Conservation (phyloP, 2,113 vertebrate genomes). For the Malurus melanocephalus region DNA sequence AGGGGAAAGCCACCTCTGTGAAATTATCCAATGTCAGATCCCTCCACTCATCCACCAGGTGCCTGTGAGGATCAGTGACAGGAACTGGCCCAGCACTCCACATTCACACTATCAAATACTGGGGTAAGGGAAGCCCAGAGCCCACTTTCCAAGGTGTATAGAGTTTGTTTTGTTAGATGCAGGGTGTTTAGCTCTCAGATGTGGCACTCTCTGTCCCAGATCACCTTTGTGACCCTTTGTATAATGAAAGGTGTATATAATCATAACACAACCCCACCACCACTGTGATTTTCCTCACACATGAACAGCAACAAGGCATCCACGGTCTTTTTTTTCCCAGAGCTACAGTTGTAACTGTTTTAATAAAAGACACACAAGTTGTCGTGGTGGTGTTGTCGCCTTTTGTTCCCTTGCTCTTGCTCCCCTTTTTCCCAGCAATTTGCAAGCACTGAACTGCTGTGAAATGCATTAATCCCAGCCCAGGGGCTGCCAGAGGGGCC, state of each 20-base stretch:
- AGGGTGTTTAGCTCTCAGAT: neutral
- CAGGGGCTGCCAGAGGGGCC: neutral
- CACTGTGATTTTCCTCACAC: neutral
- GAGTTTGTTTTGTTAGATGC: neutral
- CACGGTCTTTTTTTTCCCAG: neutral
- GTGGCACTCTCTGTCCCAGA: neutral
- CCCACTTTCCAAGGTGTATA: neutral
- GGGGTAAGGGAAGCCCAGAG: neutral
- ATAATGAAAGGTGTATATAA: conserved; percentile 3
- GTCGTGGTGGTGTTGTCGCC: neutral
- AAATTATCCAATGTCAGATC: neutral
- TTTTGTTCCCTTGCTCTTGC: neutral
- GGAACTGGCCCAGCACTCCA: neutral
- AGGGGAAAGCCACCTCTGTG: neutral
- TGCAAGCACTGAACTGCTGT: neutral
- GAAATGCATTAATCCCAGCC: neutral
- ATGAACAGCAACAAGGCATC: neutral
- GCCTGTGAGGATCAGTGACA: neutral
- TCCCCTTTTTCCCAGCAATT: neutral
- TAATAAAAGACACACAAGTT: conserved; percentile 53
- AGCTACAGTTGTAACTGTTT: conserved; percentile 50
- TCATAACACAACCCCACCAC: neutral
- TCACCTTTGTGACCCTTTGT: neutral
- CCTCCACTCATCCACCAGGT: neutral
- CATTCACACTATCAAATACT: neutral